Evolutionary conservation across 2,888 invertebrate genomes (phyloP), one percentile per base, ranked within the genome.

Genomic region (Tetranychus piercei): DNA sequence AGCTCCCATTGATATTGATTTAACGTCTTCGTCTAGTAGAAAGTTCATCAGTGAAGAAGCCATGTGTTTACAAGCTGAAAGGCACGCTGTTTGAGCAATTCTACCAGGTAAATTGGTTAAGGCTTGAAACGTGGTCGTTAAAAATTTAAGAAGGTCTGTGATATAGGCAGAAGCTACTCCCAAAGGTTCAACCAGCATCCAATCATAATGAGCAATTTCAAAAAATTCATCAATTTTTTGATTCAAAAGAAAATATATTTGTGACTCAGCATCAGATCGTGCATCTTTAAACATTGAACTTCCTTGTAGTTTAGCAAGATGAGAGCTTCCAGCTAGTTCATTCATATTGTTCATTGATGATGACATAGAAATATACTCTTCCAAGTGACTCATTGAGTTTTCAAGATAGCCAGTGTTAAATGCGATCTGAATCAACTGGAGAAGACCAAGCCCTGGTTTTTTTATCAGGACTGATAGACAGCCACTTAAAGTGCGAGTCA

Each of bases 321-420:
- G 0, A 96, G 93, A 80, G 55, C 11, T 55, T 91, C 91, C 82
- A 99, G 97, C 79, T 96, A 95, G 77, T 94, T 91, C 8, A 96
- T 95, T 83, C 99, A 97, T 75, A 97, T 92, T 65, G 55, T 9
- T 15, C 55, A 55, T 5, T 15, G 55, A 55, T 55, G 55, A 55
- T 55, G 55, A 55, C 72, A n/a, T 73, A 73, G 92, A 90, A 75
- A 97, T 94, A 81, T 94, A 95, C 82, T 94, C 91, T 83, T 96
- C 95, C 69, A 97, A 84, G 82, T 90, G 92, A n/a, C 90, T 87
- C 9, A 95, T 94, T 0, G 96, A 93, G 80, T 91, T 91, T 82
- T 99, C 99, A 79, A 99, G 84, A 82, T 96, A 95, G 77, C 94
- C 91, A 8, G 96, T 96, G 83, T 99, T 97, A 75, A 97, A 91